phyloP scores from a whole-genome alignment of 2,113 vertebrate genomes.

The Stegostoma tigrinum region DNA sequence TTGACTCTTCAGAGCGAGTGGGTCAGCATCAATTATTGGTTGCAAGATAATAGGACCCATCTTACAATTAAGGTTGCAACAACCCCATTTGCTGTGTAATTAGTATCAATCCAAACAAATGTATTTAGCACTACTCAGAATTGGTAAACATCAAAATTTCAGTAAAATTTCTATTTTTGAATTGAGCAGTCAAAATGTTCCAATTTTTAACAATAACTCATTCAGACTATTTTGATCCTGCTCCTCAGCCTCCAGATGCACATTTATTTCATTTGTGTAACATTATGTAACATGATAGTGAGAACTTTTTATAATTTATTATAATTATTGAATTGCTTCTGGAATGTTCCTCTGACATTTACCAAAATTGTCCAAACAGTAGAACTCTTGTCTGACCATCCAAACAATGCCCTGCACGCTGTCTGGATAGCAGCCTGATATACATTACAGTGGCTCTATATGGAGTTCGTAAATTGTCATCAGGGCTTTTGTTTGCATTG shows the following conservation, averaged over 20 bases:
- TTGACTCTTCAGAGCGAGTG: not conserved
- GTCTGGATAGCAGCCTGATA: too few relatives aligned
- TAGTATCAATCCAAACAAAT: not conserved
- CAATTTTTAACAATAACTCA: not conserved
- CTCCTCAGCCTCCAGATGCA: not conserved
- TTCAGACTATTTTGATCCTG: not conserved
- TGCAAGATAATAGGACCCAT: not conserved
- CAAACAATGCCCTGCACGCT: too few relatives aligned
- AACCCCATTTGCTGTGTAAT: not conserved
- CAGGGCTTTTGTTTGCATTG: too few relatives aligned
- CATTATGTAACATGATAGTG: too few relatives aligned
- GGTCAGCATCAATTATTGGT: not conserved
- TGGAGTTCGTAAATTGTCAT: too few relatives aligned
- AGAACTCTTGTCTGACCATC: too few relatives aligned
- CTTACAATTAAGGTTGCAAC: not conserved
- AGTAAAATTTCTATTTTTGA: not conserved
- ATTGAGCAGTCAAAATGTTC: not conserved
- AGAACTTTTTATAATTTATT: too few relatives aligned
- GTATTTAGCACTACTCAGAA: not conserved
- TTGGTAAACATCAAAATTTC: not conserved
- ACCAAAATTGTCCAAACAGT: too few relatives aligned
- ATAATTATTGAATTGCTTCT: too few relatives aligned
- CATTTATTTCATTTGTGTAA: not conserved
- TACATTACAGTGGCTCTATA: too few relatives aligned
- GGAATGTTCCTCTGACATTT: too few relatives aligned